Conservation (phyloP, 2,113 vertebrate genomes). For the Channa maculata region DNA sequence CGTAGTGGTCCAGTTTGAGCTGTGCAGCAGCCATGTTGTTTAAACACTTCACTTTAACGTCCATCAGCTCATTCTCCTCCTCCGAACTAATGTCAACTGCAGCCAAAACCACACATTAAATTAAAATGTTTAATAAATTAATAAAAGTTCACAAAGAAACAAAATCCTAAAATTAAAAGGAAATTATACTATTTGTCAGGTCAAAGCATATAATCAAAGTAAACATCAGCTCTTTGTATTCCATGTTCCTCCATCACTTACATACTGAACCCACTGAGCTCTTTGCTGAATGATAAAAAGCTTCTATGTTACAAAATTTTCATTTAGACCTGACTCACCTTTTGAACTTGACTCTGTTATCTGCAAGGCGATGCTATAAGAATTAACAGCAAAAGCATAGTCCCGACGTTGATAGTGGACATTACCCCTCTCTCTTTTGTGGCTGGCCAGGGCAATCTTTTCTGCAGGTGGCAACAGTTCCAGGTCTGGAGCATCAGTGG, state of each 20-base stretch:
- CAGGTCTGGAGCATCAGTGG: slow-evolving; percentile 85
- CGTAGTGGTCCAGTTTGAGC: slow-evolving; percentile 94
- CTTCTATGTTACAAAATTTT: too few species aligned
- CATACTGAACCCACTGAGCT: too few species aligned
- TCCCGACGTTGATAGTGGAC: slow-evolving; percentile 91
- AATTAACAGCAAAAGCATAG: slow-evolving; percentile 93
- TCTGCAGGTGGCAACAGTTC: slow-evolving; percentile 88
- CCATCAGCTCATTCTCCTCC: slow-evolving; percentile 90
- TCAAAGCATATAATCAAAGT: too few species aligned
- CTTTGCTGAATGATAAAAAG: neutral
- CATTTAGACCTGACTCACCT: slow-evolving; percentile 81
- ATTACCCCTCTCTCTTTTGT: slow-evolving; percentile 92
- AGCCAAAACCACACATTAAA: slow-evolving; percentile 8
- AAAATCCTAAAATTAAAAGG: neutral
- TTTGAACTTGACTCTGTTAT: slow-evolving; percentile 90
- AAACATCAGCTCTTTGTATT: too few species aligned
- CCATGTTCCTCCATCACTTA: too few species aligned
- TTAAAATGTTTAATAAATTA: neutral
- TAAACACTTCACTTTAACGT: slow-evolving; percentile 95
- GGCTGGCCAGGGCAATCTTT: slow-evolving; percentile 87
- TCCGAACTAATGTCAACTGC: slow-evolving; percentile 90
- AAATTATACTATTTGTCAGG: too few species aligned
- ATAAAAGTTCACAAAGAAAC: neutral
- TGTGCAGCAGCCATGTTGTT: slow-evolving; percentile 98
- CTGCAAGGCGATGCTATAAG: slow-evolving; percentile 92